Evolutionary conservation across 2,797 vertebrate species (phyloP).

Genomic region (Gila robusta): DNA sequence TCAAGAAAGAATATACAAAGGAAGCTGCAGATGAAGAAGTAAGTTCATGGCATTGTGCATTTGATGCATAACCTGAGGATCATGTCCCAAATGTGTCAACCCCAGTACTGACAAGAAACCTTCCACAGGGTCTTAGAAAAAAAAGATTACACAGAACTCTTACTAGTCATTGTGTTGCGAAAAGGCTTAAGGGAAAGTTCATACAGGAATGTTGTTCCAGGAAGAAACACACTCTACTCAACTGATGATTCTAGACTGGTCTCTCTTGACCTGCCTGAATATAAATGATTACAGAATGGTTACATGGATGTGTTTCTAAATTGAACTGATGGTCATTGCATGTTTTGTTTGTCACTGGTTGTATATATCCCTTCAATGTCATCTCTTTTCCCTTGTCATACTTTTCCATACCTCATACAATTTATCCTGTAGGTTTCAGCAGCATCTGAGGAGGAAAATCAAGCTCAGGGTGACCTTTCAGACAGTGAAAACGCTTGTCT

Average conservation of each 20-base stretch:
- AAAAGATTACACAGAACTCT: background rate
- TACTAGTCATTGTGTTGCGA: background rate
- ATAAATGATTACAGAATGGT: background rate
- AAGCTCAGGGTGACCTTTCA: conserved; percentile 57
- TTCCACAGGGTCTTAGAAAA: background rate
- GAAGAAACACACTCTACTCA: background rate
- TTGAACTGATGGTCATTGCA: background rate
- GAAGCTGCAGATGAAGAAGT: conserved; percentile 73
- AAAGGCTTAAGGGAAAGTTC: background rate
- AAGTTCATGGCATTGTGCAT: conserved; percentile 68
- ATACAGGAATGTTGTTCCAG: background rate
- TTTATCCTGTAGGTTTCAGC: conserved; percentile 76
- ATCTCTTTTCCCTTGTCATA: conserved; percentile 48
- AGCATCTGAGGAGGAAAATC: conserved; percentile 63
- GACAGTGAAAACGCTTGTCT: conserved; percentile 23
- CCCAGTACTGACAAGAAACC: conserved; percentile 48
- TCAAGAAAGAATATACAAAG: conserved; percentile 67
- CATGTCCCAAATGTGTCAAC: conserved; percentile 57
- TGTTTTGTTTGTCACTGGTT: conserved; percentile 23
- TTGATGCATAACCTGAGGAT: conserved; percentile 61
- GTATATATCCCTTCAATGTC: conserved; percentile 16
- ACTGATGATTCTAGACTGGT: background rate
- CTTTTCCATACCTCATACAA: conserved; percentile 70
- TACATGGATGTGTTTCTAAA: conserved; percentile 1
- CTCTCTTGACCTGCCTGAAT: background rate